phyloP scores from a whole-genome alignment of 2,113 vertebrate species.

The Epinephelus fuscoguttatus region DNA sequence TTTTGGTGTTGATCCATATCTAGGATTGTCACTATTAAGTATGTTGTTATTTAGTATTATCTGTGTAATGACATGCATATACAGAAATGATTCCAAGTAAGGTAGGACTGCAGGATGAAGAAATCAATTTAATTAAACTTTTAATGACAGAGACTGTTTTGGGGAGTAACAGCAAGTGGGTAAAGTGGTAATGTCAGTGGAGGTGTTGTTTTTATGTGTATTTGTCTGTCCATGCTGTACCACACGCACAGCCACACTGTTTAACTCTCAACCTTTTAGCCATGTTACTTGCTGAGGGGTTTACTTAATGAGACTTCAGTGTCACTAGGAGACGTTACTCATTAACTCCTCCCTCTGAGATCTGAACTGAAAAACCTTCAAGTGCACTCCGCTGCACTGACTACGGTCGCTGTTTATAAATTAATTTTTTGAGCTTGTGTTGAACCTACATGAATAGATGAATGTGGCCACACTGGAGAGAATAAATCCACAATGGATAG shows the following conservation, averaged over 20 bases:
- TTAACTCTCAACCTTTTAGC: neutral
- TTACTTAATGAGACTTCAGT: neutral
- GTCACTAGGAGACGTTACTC: neutral
- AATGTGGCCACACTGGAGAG: neutral
- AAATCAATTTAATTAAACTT: neutral
- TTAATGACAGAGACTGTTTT: constrained; percentile 9
- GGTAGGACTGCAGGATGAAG: constrained; percentile 7
- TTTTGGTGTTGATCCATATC: constrained; percentile 36
- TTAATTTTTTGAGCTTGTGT: neutral
- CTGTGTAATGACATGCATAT: constrained; percentile 10
- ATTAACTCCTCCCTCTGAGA: neutral
- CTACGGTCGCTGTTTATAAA: neutral
- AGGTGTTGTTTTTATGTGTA: neutral
- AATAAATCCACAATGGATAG: neutral
- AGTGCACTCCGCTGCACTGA: neutral
- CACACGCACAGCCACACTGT: neutral
- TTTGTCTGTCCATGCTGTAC: neutral
- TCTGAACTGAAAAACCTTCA: neutral
- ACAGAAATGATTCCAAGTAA: constrained; percentile 9
- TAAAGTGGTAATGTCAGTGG: neutral
- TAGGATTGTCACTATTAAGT: constrained; percentile 1
- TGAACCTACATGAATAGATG: neutral
- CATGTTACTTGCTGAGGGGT: neutral
- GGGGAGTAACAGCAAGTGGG: neutral
- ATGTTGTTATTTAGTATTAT: constrained; percentile 24